phyloP scores from a whole-genome alignment of 2,797 vertebrate species.

The Sorex maritimensis region DNA sequence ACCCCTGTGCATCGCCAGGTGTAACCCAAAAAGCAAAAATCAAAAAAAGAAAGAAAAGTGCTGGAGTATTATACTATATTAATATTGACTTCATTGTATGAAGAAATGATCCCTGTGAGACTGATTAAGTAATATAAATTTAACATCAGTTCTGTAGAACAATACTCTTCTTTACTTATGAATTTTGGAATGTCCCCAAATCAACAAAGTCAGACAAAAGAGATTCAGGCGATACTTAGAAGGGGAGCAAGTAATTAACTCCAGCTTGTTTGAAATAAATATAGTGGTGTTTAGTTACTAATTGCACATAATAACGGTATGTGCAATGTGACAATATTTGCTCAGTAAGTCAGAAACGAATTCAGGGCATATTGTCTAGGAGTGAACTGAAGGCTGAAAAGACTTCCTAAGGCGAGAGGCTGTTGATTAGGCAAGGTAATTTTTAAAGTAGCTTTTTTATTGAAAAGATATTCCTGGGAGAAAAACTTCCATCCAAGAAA shows the following conservation, averaged over 20 bases:
- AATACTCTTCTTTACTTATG: not conserved
- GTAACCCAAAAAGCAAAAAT: too few species aligned
- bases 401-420: conserved; percentile 34
- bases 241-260: not conserved
- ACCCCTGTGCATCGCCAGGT: too few species aligned
- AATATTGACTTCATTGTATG: not conserved
- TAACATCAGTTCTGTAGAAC: conserved; percentile 1
- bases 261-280: not conserved
- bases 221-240: not conserved
- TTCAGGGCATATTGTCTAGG: not conserved
- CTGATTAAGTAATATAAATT: not conserved
- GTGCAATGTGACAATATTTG: too few species aligned
- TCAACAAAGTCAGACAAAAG: not conserved
- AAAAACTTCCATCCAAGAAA: conserved; percentile 79
- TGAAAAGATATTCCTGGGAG: conserved; percentile 61
- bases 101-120: not conserved
- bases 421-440: conserved; percentile 35
- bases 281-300: not conserved
- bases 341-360: conserved; percentile 56
- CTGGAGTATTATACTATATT: not conserved
- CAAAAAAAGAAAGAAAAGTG: too few species aligned
- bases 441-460: conserved; percentile 73
- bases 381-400: conserved; percentile 12
- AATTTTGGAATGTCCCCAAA: not conserved
- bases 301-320: conserved; percentile 5